These are phyloP conservation scores for Rhopalosiphum maidis DNA, from an alignment of 1,140 invertebrate genomes.

Conservation along the genomic window DNA sequence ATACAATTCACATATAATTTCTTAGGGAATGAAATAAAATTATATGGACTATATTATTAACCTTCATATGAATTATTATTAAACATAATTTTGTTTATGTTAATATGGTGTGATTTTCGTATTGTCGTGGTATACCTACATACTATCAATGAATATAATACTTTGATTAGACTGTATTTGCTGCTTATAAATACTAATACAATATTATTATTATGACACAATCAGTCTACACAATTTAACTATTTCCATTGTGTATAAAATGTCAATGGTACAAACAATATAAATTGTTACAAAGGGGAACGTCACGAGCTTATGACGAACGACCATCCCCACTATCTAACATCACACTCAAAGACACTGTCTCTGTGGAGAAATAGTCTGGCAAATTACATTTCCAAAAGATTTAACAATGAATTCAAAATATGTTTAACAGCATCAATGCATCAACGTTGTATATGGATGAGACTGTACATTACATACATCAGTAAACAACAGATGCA, in stretches of 20 bases:
- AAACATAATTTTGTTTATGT: no score
- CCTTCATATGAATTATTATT: background rate
- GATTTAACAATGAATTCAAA: slow-evolving; percentile 51
- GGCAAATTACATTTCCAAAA: slow-evolving; percentile 52
- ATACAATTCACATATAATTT: background rate
- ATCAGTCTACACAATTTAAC: slow-evolving; percentile 21
- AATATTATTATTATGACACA: background rate
- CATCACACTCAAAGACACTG: background rate
- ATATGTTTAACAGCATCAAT: slow-evolving; percentile 41
- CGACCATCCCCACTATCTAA: background rate
- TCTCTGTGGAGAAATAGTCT: slow-evolving; percentile 37
- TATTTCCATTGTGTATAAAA: background rate
- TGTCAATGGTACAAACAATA: slow-evolving; percentile 27
- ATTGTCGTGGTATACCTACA: no score
- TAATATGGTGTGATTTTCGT: no score
- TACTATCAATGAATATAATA: background rate
- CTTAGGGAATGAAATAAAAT: background rate
- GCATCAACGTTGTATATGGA: background rate
- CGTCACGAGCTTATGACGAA: slow-evolving; percentile 44
- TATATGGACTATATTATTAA: background rate
- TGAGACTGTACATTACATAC: slow-evolving; percentile 25
- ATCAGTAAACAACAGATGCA: background rate
- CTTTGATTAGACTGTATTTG: background rate
- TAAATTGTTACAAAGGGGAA: slow-evolving; percentile 17
- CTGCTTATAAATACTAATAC: background rate